These are phyloP conservation scores for Scalopus aquaticus DNA, from an alignment of 2,113 vertebrate genomes.

Conservation along the genomic window DNA sequence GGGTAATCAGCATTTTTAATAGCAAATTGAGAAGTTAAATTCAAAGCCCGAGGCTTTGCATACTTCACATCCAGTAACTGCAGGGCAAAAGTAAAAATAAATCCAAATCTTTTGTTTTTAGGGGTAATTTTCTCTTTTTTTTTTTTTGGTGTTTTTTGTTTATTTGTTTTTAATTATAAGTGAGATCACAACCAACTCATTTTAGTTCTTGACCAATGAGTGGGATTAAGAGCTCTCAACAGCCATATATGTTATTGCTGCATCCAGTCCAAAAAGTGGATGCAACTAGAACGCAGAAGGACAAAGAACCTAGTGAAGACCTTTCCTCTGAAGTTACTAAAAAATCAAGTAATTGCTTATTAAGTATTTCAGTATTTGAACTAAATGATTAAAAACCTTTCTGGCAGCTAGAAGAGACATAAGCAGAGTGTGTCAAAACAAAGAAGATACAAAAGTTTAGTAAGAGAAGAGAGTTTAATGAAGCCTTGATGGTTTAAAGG, in stretches of 20 bases:
- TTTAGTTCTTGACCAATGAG: conserved; percentile 75
- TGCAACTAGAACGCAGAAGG: conserved; percentile 70
- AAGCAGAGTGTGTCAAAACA: conserved; percentile 76
- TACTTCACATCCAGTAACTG: conserved; percentile 87
- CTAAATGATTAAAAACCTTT: conserved; percentile 74
- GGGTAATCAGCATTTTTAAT: conserved; percentile 80
- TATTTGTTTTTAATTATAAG: neutral
- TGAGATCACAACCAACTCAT: conserved; percentile 73
- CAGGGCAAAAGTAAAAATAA: conserved; percentile 77
- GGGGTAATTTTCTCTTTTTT: conserved; percentile 74
- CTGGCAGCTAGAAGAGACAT: conserved; percentile 68
- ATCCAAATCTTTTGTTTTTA: conserved; percentile 83
- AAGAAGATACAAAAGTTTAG: conserved; percentile 84
- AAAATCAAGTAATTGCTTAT: conserved; percentile 80
- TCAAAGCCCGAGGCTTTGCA: conserved; percentile 90
- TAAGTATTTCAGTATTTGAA: conserved; percentile 80
- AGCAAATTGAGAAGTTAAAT: conserved; percentile 86
- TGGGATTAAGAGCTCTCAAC: conserved; percentile 81
- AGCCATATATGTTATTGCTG: conserved; percentile 85
- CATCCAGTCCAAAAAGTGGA: conserved; percentile 82
- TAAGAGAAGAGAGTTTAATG: conserved; percentile 83
- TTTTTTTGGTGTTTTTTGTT: too few species aligned
- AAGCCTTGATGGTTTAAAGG: conserved; percentile 83
- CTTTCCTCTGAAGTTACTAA: conserved; percentile 75
- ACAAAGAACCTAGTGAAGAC: conserved; percentile 83